A percentile compares a stretch with the other conserved stretches of the same genome.
These are phyloP conservation scores for Diloba caeruleocephala DNA, from an alignment of 2,888 invertebrate species.

Conservation along the genomic window DNA sequence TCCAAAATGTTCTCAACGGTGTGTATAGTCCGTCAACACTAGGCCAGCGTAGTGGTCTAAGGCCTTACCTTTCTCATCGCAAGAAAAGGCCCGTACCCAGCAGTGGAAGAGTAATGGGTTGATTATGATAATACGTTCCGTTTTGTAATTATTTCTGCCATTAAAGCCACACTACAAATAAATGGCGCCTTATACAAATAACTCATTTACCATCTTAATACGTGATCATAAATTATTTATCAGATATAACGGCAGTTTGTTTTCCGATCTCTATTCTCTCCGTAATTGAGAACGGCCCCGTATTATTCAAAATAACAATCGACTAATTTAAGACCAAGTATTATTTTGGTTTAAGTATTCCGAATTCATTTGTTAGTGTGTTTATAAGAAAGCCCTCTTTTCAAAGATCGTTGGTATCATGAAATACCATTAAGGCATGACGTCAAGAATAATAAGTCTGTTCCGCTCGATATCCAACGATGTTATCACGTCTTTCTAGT, in stretches of 20 bases:
- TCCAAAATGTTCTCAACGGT: too few species aligned
- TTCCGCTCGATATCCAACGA: slow-evolving; percentile 17
- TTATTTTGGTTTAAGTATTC: neutral
- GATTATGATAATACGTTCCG: too few species aligned
- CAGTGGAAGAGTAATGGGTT: too few species aligned
- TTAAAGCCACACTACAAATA: slow-evolving; percentile 9
- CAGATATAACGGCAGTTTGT: slow-evolving; percentile 1
- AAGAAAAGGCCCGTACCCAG: too few species aligned
- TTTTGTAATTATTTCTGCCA: neutral
- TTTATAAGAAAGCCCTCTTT: too few species aligned
- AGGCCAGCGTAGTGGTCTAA: too few species aligned
- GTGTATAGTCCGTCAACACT: too few species aligned
- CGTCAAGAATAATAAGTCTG: slow-evolving; percentile 24
- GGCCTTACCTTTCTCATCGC: too few species aligned
- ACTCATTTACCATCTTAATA: slow-evolving; percentile 7
- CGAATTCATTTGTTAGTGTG: too few species aligned
- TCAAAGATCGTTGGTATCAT: too few species aligned
- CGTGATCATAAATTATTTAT: slow-evolving; percentile 31
- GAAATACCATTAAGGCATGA: slow-evolving; percentile 11
- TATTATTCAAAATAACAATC: slow-evolving; percentile 1
- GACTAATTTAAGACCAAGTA: neutral
- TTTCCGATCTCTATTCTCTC: neutral
- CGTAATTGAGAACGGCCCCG: neutral
- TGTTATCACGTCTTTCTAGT: slow-evolving; percentile 29
- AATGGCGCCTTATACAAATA: slow-evolving; percentile 6